phyloP scores from a whole-genome alignment of 2,113 vertebrate species.

The Artemisiospiza belli region DNA sequence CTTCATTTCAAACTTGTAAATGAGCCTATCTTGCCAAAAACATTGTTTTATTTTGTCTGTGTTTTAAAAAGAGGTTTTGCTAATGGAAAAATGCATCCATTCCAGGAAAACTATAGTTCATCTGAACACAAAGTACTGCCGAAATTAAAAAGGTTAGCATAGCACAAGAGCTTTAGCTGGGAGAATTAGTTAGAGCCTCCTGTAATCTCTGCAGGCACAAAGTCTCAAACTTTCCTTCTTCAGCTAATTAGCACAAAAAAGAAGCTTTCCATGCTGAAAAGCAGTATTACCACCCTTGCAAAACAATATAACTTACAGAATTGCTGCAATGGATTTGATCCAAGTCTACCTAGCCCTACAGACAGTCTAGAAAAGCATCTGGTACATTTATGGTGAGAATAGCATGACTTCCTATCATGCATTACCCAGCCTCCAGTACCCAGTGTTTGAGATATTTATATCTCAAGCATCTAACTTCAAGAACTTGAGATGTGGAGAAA shows the following conservation, averaged over 20 bases:
- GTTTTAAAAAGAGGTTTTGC: neutral
- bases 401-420: neutral
- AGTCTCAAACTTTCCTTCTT: neutral
- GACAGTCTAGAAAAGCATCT: neutral
- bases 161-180: neutral
- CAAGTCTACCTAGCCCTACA: neutral
- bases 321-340: neutral
- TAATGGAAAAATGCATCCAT: neutral
- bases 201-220: neutral
- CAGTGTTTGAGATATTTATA: fast-evolving
- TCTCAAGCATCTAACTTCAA: neutral
- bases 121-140: neutral
- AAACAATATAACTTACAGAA: neutral
- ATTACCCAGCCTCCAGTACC: neutral
- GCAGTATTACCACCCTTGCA: neutral
- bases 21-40: neutral
- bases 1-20: neutral
- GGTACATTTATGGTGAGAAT: neutral
- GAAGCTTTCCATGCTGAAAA: neutral
- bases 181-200: neutral
- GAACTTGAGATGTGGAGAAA: neutral
- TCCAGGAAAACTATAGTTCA: neutral
- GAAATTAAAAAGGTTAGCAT: neutral
- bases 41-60: neutral
- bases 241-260: neutral